These are phyloP conservation scores for Phallusia fumigata DNA, from an alignment of 23 tunicate species.

Conservation along the genomic window DNA sequence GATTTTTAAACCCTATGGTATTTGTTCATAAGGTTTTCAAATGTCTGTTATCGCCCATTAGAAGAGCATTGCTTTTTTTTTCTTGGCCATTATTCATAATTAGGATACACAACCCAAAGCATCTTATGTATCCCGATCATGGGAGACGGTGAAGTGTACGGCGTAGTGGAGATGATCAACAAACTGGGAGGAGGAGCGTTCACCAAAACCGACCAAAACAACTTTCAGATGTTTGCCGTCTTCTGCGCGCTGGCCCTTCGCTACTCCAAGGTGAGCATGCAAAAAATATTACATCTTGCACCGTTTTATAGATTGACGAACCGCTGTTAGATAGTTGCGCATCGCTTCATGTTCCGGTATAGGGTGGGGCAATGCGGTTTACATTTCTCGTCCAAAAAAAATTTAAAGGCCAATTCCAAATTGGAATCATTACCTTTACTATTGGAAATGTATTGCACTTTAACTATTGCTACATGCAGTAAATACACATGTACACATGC, in stretches of 20 bases:
- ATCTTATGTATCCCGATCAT: slow-evolving; percentile 74
- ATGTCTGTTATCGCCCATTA: no score
- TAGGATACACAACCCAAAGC: slow-evolving; percentile 78
- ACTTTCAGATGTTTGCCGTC: slow-evolving; percentile 66
- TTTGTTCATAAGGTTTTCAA: no score
- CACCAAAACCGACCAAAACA: slow-evolving; percentile 63
- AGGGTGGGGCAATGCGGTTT: no score
- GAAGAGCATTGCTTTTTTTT: not conserved
- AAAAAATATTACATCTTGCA: not conserved
- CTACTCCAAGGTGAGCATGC: slow-evolving; percentile 47
- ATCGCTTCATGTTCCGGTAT: no score
- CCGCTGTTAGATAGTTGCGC: not conserved
- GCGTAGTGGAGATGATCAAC: slow-evolving; percentile 88
- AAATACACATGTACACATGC: no score
- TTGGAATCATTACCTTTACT: no score
- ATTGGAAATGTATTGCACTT: no score
- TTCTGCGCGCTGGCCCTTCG: slow-evolving; percentile 70
- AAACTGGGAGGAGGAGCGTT: slow-evolving; percentile 66
- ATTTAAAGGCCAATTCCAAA: no score
- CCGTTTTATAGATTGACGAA: not conserved
- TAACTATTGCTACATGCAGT: no score
- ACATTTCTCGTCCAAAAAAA: no score
- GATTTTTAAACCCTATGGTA: no score
- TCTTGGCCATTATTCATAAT: not conserved
- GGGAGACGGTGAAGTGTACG: slow-evolving; percentile 68